A percentile compares a stretch with the other conserved stretches of the same genome.
Evolutionary conservation across 2,797 vertebrate genomes (phyloP).

Genomic region (Champsocephalus gunnari): DNA sequence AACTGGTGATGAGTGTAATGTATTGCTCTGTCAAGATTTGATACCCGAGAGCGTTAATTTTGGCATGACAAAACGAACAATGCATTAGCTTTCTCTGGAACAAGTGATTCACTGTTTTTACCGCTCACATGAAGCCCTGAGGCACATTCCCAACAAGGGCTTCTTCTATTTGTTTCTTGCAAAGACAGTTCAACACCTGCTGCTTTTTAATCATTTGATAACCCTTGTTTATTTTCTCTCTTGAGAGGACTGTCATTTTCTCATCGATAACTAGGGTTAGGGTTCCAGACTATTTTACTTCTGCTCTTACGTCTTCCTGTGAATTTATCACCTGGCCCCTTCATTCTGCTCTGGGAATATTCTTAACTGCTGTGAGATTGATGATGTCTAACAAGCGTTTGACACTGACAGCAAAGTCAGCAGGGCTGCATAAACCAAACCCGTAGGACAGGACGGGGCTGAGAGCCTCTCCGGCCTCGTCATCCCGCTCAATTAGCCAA

Average conservation of each 20-base stretch:
- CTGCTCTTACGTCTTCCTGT: constrained; percentile 27
- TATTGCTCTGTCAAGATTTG: constrained; percentile 72
- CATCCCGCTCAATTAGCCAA: constrained; percentile 83
- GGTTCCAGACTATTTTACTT: constrained; percentile 31
- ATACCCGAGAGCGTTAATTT: constrained; percentile 63
- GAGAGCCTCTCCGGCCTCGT: constrained; percentile 77
- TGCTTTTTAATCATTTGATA: constrained; percentile 17
- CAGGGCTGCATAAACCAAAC: constrained; percentile 85
- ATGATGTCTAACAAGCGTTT: constrained; percentile 87
- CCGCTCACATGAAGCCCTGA: constrained; percentile 40
- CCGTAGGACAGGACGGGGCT: constrained; percentile 71
- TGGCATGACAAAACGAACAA: constrained; percentile 71
- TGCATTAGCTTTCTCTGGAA: constrained; percentile 54
- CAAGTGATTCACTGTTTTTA: constrained; percentile 63
- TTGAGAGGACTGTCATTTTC: constrained; percentile 18
- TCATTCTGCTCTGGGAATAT: constrained; percentile 83
- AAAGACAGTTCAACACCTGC: constrained; percentile 9
- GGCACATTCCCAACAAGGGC: constrained; percentile 45
- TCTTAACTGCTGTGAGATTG: constrained; percentile 85
- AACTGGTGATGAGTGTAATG: constrained; percentile 68
- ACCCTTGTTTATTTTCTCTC: constrained; percentile 11
- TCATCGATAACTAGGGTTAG: constrained; percentile 13
- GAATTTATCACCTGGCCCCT: constrained; percentile 80
- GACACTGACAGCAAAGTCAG: constrained; percentile 88
- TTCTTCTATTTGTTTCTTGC: constrained; percentile 30